Base-by-base conservation (phyloP, 2,888 invertebrate species). In the Meandrusa payeni region DNA sequence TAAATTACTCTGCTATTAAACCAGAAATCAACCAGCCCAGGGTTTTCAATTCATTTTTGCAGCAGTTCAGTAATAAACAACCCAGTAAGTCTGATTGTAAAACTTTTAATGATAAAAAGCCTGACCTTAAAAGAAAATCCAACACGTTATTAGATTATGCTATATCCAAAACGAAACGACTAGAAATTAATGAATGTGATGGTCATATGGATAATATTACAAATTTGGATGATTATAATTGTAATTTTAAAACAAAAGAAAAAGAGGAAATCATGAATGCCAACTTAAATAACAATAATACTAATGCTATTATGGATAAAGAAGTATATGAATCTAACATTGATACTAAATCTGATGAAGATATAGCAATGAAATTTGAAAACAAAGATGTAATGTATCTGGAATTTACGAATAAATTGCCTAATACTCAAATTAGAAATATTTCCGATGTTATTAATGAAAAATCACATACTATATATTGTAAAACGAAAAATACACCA, bases 31-130 rank as follows among this genome's bases (percentile, higher is more conserved):
- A 69, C 32, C 77, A 85, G 41, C 79, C 82, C 9, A 77, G 81
- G 46, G 76, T 85, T 34, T 81, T 89, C 49, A 79, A 78, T 48
- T 87, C 83, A 6, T 87, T 90, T 61, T 59, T 90, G 39, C 69
- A 78, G 53, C 69, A 76, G 48, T 82, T 81, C 62, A 70, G 66
- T 38, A 70, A 54, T 17, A 73, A 76, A 55, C 6, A 9, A 15
- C 44, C 51, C 7, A 61, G 57, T 49, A 32, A 24, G 23, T 36
- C 39, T 38, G 40, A 36, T 19, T 34, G 29, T 20, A 54, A 53
- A 34, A 27, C 37, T 11, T 50, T 54, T 31, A 51, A 46, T 33
- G 55, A 62, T 24, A 46, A 55, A 26, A 64, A 63, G 48, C 50
- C 52, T 23, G 83, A 85, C 51, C 75, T 81, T 48, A 81, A 89